Evolutionary conservation across 2,888 invertebrate genomes (phyloP), one percentile per base, ranked within the genome.

Genomic region (Eristalis pertinax): DNA sequence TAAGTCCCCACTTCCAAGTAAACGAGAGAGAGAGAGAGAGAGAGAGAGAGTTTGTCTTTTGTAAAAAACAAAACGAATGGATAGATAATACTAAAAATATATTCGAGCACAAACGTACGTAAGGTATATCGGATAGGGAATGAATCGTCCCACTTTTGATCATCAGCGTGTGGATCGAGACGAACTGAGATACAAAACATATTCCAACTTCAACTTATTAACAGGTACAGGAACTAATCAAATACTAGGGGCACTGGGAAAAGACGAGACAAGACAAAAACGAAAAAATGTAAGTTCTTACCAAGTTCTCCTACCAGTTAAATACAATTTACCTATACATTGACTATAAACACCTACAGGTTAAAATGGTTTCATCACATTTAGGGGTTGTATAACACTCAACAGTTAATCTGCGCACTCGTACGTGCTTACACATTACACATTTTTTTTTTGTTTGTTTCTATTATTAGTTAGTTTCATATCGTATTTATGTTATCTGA

Each of bases 201-300:
- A 62, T n/a, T 62, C 7, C 29, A 35, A 32, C 38, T 75, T 75
- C 22, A 83, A 87, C 79, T 63, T 87, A 79, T 84, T 50, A 75
- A 84, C 83, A 87, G 87, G 87, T 87, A 87, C 83, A 83, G 84
- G 87, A 87, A 87, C 87, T 79, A 84, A 87, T 83, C 63, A 78
- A 87, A 84, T 62, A 79, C 75, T 84, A 79, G 79, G 84, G 78
- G 56, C 63, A 65, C 70, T 75, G 74, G 50, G 19, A 50, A 50
- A 19, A 19, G 50, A 79, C 56, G 72, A 74, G 75, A 75, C 32
- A 35, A 74, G 75, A 75, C 32, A 35, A 73, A 65, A 73, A 63
- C 63, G 78, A 50, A 29, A 64, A 50, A 75, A 56, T 63, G 29
- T 58, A 60, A 82, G 60, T 82, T 81, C 64, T 81, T 69, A 79